phyloP scores from a whole-genome alignment of 1,140 invertebrate genomes.

The Ptiloglossa arizonensis region DNA sequence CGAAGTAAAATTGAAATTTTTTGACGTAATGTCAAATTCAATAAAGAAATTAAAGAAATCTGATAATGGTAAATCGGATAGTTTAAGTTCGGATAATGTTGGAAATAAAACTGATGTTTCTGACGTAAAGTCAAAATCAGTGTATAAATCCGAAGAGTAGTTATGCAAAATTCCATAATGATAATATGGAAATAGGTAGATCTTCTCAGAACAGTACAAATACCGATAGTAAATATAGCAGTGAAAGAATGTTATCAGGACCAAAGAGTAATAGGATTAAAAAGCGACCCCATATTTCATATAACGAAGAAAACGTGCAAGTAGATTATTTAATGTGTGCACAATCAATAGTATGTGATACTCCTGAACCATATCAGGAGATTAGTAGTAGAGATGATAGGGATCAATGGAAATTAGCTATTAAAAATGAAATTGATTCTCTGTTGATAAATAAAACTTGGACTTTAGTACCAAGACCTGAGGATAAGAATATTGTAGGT shows the following conservation, averaged over 20 bases:
- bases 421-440: conserved; percentile 1
- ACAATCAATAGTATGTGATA: neutral
- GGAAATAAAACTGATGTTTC: too few species aligned
- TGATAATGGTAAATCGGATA: conserved; percentile 15
- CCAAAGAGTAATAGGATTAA: neutral
- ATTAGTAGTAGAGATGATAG: neutral
- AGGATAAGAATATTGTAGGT: neutral
- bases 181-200: neutral
- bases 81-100: neutral
- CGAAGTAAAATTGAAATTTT: neutral
- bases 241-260: neutral
- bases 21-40: neutral
- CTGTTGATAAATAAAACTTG: conserved; percentile 2
- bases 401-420: neutral
- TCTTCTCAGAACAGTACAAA: neutral
- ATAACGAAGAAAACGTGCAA: neutral
- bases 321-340: neutral
- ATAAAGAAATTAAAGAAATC: neutral
- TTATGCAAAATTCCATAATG: neutral
- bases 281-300: neutral
- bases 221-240: too few species aligned
- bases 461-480: neutral
- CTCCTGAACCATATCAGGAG: neutral
- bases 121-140: too few species aligned
- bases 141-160: too few species aligned